phyloP scores from a whole-genome alignment of 2,888 invertebrate species.

The Willowsia nigromaculata region DNA sequence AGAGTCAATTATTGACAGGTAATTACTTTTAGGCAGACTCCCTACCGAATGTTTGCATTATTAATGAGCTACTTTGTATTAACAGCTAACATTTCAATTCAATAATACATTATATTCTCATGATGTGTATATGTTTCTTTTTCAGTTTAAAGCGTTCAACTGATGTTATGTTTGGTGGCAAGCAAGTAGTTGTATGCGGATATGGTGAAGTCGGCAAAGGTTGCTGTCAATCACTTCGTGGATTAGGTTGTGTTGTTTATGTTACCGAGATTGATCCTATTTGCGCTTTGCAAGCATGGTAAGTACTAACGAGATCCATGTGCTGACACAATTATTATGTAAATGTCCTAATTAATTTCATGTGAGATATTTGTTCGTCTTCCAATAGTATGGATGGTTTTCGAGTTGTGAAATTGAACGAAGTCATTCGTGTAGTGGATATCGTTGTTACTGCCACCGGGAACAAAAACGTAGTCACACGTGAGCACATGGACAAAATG shows the following conservation, averaged over 20 bases:
- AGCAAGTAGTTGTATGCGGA: conserved; percentile 96
- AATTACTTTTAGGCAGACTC: conserved; percentile 62
- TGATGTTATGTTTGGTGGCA: conserved; percentile 98
- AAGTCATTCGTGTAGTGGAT: conserved; percentile 94
- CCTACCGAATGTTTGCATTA: not conserved
- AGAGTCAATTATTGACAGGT: conserved; percentile 93
- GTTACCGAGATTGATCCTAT: conserved; percentile 98
- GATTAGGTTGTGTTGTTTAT: conserved; percentile 95
- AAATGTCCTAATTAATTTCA: not conserved
- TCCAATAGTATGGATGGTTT: conserved; percentile 95
- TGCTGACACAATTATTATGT: not conserved
- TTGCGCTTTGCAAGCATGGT: conserved; percentile 97
- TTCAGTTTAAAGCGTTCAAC: conserved; percentile 91
- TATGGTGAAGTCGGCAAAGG: conserved; percentile 99
- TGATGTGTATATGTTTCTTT: not conserved
- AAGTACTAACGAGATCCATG: conserved; percentile 77
- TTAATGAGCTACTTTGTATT: not conserved
- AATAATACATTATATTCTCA: no score
- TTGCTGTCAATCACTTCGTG: conserved; percentile 96
- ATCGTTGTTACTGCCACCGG: conserved; percentile 99
- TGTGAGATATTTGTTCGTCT: not conserved
- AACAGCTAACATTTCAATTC: no score
- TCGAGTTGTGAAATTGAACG: conserved; percentile 95
- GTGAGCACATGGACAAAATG: conserved; percentile 98
- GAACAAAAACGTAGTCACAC: conserved; percentile 96